These are phyloP conservation scores for Myotis lucifugus DNA, from an alignment of 2,113 vertebrate genomes.

Conservation along the genomic window DNA sequence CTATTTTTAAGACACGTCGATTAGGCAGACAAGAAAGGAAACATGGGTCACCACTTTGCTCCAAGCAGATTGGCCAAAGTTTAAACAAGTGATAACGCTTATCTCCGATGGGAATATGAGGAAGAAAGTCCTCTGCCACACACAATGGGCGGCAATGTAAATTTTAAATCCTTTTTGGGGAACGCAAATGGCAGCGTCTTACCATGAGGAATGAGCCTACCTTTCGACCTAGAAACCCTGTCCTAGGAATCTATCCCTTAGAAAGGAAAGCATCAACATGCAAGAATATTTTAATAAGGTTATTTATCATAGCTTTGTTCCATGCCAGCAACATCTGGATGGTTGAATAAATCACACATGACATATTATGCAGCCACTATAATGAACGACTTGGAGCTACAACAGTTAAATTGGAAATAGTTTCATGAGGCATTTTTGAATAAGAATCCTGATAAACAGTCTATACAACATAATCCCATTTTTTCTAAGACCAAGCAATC, in stretches of 20 bases:
- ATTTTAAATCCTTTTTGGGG: neutral
- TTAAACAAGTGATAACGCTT: neutral
- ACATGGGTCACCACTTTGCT: neutral
- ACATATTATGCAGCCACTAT: neutral
- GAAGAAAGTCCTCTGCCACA: neutral
- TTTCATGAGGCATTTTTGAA: slow-evolving; percentile 28
- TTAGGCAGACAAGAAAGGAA: neutral
- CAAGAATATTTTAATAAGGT: neutral
- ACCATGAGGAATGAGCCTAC: neutral
- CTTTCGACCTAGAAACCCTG: neutral
- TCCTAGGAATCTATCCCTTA: neutral
- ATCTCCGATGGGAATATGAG: neutral
- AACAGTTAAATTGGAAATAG: neutral
- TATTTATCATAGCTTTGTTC: slow-evolving; percentile 10
- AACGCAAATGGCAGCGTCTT: neutral
- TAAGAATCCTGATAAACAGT: neutral
- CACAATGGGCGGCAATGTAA: neutral
- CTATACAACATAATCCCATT: neutral
- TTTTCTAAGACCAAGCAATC: slow-evolving; percentile 21
- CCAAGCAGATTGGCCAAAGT: neutral
- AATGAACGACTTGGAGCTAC: neutral
- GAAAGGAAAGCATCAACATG: neutral
- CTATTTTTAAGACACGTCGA: neutral
- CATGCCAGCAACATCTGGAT: neutral
- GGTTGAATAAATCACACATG: neutral